Percentiles rank a stretch among this genome's conserved stretches.
Evolutionary conservation across 2,888 invertebrate species (phyloP).

Genomic region (Micoletzkya japonica): DNA sequence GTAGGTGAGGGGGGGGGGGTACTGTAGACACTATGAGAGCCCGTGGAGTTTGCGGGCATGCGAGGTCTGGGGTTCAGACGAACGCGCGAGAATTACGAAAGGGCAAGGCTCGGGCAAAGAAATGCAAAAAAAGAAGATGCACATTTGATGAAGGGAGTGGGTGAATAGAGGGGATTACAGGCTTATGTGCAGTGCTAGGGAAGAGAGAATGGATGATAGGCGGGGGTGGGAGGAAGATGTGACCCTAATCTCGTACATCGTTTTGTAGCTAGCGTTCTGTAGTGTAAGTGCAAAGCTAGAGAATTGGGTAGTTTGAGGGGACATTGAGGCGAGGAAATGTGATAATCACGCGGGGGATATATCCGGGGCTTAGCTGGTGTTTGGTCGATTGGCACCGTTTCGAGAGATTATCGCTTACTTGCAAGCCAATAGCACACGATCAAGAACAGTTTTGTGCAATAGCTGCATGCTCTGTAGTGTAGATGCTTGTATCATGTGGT

Average conservation of each 20-base stretch:
- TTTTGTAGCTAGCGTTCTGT: no score
- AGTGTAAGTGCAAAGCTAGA: no score
- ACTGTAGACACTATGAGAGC: slow-evolving; percentile 4
- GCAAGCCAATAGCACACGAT: no score
- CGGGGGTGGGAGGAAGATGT: background rate
- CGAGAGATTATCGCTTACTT: no score
- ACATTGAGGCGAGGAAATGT: no score
- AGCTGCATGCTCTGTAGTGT: no score
- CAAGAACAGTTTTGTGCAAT: background rate
- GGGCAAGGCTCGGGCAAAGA: background rate
- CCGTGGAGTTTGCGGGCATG: background rate
- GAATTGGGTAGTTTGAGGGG: no score
- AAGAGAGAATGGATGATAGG: background rate
- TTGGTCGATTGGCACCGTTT: no score
- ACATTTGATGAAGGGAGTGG: background rate
- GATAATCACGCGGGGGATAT: no score
- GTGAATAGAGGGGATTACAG: background rate
- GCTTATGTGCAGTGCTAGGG: background rate
- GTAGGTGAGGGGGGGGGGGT: slow-evolving; percentile 6
- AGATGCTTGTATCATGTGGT: no score
- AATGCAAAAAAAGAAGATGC: background rate
- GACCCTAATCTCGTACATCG: no score
- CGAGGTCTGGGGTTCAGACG: background rate
- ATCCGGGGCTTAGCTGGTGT: no score
- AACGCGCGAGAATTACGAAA: background rate